These are phyloP conservation scores for Glomeris marginata DNA, from an alignment of 2,888 invertebrate genomes.

Conservation along the genomic window DNA sequence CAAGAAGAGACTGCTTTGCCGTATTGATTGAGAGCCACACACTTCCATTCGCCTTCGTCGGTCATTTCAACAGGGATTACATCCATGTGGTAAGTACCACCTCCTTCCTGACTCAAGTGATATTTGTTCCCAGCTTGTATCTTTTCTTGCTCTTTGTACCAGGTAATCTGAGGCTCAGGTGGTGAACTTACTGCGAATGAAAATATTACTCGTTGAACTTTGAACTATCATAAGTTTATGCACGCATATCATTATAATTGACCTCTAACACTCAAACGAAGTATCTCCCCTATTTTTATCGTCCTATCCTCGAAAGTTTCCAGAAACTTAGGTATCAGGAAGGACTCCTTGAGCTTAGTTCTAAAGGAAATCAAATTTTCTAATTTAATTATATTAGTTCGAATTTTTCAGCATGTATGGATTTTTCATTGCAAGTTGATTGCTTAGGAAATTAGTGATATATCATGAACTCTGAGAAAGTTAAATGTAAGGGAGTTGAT, in stretches of 20 bases:
- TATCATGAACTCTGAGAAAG: too few relatives aligned
- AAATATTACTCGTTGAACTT: not conserved
- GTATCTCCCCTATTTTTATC: conserved; percentile 13
- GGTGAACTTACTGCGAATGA: conserved; percentile 49
- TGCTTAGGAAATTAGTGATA: too few relatives aligned
- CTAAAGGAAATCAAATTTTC: not conserved
- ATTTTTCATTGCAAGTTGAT: too few relatives aligned
- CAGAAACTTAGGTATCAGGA: conserved; percentile 9
- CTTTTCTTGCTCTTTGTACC: conserved; percentile 73
- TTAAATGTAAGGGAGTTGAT: too few relatives aligned
- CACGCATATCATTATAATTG: not conserved
- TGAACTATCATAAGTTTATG: not conserved
- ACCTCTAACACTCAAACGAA: conserved; percentile 13
- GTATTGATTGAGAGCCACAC: conserved; percentile 60
- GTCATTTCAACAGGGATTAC: conserved; percentile 56
- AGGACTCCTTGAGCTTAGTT: not conserved
- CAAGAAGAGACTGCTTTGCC: conserved; percentile 33
- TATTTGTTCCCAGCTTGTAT: conserved; percentile 48
- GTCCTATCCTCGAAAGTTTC: conserved; percentile 14
- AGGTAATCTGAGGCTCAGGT: conserved; percentile 64
- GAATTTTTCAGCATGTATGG: too few relatives aligned
- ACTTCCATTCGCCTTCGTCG: conserved; percentile 77
- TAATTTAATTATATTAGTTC: not conserved
- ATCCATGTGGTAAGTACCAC: conserved; percentile 64
- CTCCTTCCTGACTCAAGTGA: conserved; percentile 60